Evolutionary conservation across 2,797 vertebrate genomes (phyloP).

Genomic region (Silurus lanzhouensis): DNA sequence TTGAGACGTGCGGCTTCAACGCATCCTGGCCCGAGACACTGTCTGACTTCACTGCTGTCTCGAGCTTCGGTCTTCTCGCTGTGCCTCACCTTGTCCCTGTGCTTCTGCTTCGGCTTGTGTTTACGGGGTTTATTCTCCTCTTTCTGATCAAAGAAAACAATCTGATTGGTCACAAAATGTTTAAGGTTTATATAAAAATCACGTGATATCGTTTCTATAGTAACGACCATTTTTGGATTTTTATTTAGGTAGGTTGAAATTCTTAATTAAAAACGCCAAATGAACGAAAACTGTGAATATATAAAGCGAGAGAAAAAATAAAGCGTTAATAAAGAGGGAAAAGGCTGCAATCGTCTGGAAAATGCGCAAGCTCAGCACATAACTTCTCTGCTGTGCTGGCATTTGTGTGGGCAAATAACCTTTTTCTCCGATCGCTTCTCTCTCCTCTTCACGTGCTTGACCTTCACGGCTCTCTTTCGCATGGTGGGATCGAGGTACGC

Average conservation of each 20-base stretch:
- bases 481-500: slow-evolving; percentile 75
- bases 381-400: no score
- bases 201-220: not conserved
- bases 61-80: slow-evolving; percentile 75
- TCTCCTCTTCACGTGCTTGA: slow-evolving; percentile 88
- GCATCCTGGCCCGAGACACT: slow-evolving; percentile 90
- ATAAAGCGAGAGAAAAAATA: no score
- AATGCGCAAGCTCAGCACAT: no score
- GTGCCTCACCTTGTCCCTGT: slow-evolving; percentile 83
- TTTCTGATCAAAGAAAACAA: slow-evolving; percentile 67
- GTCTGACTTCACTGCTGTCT: slow-evolving; percentile 72
- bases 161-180: not conserved
- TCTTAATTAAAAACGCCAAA: no score
- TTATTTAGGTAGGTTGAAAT: no score
- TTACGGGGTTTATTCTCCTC: slow-evolving; percentile 79
- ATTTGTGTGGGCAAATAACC: slow-evolving; percentile 63
- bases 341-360: no score
- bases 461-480: slow-evolving; percentile 88
- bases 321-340: no score
- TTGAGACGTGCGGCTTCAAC: slow-evolving; percentile 73
- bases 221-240: not conserved
- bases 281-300: no score
- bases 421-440: slow-evolving; percentile 90
- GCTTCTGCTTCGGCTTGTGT: slow-evolving; percentile 86
- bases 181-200: not conserved